Percentiles rank a stretch among this genome's conserved stretches.
Conservation (phyloP, 2,888 invertebrate species). For the Cantharis nigra region DNA sequence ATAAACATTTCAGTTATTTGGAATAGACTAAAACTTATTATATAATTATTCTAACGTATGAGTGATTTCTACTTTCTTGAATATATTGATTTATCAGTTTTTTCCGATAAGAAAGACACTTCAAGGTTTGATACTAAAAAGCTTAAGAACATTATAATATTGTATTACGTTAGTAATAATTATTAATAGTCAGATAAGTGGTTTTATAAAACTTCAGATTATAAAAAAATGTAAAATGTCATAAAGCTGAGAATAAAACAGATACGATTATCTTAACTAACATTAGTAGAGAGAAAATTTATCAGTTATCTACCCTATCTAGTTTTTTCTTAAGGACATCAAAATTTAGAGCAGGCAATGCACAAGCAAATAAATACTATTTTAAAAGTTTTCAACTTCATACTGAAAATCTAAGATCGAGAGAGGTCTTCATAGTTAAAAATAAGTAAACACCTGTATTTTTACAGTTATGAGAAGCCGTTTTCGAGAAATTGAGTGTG, state of each 20-base stretch:
- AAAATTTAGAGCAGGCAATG: background rate
- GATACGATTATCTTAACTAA: background rate
- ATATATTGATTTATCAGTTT: background rate
- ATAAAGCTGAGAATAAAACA: background rate
- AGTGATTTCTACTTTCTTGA: background rate
- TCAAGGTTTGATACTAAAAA: background rate
- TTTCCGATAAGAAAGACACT: background rate
- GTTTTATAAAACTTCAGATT: background rate
- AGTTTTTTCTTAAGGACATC: background rate
- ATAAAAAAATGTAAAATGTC: background rate
- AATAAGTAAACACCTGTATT: too few species aligned
- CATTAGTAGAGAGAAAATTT: background rate
- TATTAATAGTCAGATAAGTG: background rate
- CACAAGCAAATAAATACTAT: too few species aligned
- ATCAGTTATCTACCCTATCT: background rate
- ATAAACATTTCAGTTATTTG: background rate
- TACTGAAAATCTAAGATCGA: too few species aligned
- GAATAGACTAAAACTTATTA: background rate
- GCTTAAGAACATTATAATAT: background rate
- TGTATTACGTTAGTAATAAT: too few species aligned
- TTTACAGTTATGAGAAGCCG: too few species aligned
- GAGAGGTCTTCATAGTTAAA: too few species aligned
- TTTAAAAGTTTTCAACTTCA: too few species aligned
- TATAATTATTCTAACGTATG: background rate
- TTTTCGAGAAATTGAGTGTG: too few species aligned